A percentile compares a stretch with the other conserved stretches of the same genome.
phyloP scores from a whole-genome alignment of 2,113 vertebrate genomes.

The Prunella fulvescens region DNA sequence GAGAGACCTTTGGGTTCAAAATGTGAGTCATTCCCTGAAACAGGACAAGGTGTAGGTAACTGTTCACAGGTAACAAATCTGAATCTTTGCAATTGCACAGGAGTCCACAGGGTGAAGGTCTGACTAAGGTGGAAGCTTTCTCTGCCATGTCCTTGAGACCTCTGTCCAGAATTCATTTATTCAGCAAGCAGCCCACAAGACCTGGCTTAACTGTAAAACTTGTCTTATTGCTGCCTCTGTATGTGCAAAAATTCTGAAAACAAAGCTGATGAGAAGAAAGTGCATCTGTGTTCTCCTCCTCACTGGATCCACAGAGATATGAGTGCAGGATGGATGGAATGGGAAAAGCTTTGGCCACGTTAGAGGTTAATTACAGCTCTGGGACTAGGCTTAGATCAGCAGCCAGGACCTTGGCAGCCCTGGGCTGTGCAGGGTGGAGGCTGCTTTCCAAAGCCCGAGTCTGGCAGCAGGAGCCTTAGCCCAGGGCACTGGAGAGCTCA shows the following conservation, averaged over 20 bases:
- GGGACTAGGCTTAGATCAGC: not conserved
- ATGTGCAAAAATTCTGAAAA: not conserved
- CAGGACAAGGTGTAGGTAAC: not conserved
- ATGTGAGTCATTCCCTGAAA: not conserved
- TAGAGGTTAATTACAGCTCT: not conserved
- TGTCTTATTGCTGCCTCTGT: not conserved
- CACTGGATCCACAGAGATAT: not conserved
- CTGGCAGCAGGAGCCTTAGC: not conserved
- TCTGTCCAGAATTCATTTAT: not conserved
- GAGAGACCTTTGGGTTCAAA: not conserved
- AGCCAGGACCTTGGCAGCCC: not conserved
- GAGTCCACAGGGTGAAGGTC: not conserved
- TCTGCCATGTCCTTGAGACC: not conserved
- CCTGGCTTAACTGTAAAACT: not conserved
- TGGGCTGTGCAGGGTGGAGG: not conserved
- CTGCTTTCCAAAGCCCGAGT: not conserved
- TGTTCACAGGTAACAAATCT: not conserved
- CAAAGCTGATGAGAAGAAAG: not conserved
- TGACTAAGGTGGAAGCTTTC: not conserved
- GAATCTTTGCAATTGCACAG: not conserved
- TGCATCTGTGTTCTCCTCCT: not conserved
- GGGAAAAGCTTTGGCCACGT: not conserved
- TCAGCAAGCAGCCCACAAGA: not conserved
- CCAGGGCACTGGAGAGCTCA: not conserved
- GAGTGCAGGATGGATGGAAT: not conserved